A percentile compares a stretch with the other conserved stretches of the same genome.
phyloP scores from a whole-genome alignment of 2,797 vertebrate species.

The Sternarchorhynchus goeldii region DNA sequence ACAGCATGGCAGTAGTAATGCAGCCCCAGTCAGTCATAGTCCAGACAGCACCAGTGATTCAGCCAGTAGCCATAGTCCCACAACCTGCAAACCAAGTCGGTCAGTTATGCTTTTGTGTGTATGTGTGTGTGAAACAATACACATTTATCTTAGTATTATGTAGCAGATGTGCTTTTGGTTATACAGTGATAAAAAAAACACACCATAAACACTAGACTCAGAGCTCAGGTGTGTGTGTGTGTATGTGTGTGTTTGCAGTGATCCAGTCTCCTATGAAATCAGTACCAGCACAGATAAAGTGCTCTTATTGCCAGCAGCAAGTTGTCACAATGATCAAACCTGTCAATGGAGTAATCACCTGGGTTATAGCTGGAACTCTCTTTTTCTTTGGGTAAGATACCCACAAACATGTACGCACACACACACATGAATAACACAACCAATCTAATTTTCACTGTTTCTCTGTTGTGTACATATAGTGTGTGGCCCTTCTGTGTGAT shows the following conservation, averaged over 20 bases:
- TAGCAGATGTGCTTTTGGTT: no score
- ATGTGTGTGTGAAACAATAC: no score
- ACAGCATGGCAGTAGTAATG: no score
- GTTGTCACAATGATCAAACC: conserved; percentile 65
- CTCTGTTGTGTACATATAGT: conserved; percentile 26
- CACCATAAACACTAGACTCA: no score
- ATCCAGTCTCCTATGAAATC: conserved; percentile 44
- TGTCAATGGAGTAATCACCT: conserved; percentile 67
- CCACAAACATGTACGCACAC: neutral
- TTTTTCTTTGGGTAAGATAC: conserved; percentile 51
- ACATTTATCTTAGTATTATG: no score
- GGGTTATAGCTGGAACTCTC: conserved; percentile 60
- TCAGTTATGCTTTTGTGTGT: no score
- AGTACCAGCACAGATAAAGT: conserved; percentile 66
- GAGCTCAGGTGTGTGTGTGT: neutral
- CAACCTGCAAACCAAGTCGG: no score
- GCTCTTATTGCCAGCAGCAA: conserved; percentile 70
- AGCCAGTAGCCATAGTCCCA: no score
- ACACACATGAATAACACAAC: neutral
- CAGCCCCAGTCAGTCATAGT: no score
- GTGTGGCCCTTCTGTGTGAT: conserved; percentile 46
- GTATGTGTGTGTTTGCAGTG: conserved; percentile 44
- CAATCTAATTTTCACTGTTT: neutral
- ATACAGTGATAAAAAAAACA: no score
- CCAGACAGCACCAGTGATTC: no score